Base-by-base conservation (phyloP, 2,888 invertebrate species). In the Mythimna vitellina region DNA sequence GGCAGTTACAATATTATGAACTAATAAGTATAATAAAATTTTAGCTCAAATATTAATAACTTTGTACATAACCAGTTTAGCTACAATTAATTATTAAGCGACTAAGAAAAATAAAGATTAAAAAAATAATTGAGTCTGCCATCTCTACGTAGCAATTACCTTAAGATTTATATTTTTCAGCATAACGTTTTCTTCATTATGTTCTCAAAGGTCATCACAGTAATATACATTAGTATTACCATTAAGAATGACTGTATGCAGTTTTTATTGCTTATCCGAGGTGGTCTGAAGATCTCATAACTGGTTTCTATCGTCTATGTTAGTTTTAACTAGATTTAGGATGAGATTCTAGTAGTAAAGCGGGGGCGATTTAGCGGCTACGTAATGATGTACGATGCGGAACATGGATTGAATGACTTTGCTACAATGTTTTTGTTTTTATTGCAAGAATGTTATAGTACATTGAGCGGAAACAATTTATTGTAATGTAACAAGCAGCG, bases 291-390 rank as follows among this genome's bases (percentile, higher is more conserved):
- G 76, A 80, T 64, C 76, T 81, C 17, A 56, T 29, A 67, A 85
- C 87, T 78, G 83, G 85, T 85, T 86, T 82, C 61, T 76, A 54
- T 67, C 58, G 76, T 78, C 61, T 68, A 57, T 65, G 68, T 80
- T 76, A 69, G 76, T 57, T 75, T 73, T 73, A 78, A 73, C 74
- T 64, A 62, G 60, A 71, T 70, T 80, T 70, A 64, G 73, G 51
- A 54, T 46, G 25, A 53, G 54, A 22, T 22, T 32, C 3, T 46
- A 65, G 51, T 42, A 17, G 49, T 12, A 3, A 57, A 32, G 65
- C 56, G 58, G 14, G 57, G 38, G 80, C 80, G 63, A 69, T 66
- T 61, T 35, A 29, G 25, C 4, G 12, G 17, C 10, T 25, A 63
- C 20, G 42, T 57, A 10, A 57, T 22, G 5, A 12, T 49, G 9